These are phyloP conservation scores for Clarias platycephalus DNA, from an alignment of 2,797 vertebrate species.

Conservation along the genomic window DNA sequence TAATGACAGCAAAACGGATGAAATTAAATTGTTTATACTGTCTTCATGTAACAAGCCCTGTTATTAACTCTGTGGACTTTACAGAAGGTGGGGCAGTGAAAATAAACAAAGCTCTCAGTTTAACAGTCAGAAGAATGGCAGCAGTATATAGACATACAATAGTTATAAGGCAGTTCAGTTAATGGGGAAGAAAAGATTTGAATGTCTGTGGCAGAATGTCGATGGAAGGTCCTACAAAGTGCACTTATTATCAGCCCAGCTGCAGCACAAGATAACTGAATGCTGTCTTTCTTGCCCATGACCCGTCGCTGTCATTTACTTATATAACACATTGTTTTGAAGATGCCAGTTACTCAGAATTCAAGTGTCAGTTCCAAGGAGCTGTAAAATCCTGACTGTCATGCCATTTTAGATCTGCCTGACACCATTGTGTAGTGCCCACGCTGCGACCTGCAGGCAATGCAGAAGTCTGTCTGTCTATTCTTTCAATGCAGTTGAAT, in stretches of 20 bases:
- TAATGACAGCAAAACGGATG: not conserved
- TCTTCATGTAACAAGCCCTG: not conserved
- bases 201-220: constrained; percentile 44
- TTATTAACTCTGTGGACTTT: not conserved
- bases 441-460: not conserved
- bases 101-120: not conserved
- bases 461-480: not conserved
- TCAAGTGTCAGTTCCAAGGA: not conserved
- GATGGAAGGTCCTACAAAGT: constrained; percentile 51
- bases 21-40: not conserved
- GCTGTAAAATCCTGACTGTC: constrained; percentile 10
- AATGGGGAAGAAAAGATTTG: constrained; percentile 11
- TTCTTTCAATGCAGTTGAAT: not conserved
- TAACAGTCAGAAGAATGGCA: constrained; percentile 18
- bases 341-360: not conserved
- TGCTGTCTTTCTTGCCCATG: constrained; percentile 40
- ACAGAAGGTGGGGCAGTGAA: not conserved
- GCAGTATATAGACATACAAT: constrained; percentile 23
- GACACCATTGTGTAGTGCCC: constrained; percentile 17
- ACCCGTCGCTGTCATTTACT: constrained; percentile 21
- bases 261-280: constrained; percentile 48
- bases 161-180: constrained; percentile 41
- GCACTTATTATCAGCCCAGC: constrained; percentile 58
- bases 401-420: constrained; percentile 15
- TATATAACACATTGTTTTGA: constrained; percentile 29